Evolutionary conservation across 2,113 vertebrate species (phyloP).

Genomic region (Eulemur macaco): DNA sequence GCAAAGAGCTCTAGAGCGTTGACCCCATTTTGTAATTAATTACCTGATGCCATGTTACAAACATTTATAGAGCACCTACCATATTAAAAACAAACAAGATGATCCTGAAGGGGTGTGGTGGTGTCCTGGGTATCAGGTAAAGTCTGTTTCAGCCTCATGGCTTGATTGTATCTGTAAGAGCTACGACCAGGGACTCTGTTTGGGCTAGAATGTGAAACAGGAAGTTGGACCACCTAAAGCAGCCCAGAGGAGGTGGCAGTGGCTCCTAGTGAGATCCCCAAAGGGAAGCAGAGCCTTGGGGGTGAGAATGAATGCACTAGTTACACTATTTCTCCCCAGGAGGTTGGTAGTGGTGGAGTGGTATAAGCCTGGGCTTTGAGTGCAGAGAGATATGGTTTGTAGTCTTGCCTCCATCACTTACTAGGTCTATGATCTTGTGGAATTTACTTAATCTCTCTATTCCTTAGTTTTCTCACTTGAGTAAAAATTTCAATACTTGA

Average conservation of each 20-base stretch:
- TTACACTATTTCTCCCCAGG: neutral
- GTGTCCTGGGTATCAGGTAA: neutral
- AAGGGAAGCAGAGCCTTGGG: neutral
- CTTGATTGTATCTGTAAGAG: neutral
- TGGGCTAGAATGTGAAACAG: neutral
- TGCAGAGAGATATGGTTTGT: neutral
- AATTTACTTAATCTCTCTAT: neutral
- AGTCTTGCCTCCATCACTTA: neutral
- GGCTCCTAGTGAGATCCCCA: neutral
- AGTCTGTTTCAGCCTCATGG: neutral
- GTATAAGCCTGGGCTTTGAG: neutral
- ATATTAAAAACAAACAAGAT: neutral
- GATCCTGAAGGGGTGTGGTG: neutral
- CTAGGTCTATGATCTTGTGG: neutral
- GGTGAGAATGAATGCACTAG: neutral
- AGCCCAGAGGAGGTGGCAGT: neutral
- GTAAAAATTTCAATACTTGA: neutral
- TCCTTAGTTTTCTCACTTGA: conserved; percentile 12
- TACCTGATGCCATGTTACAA: neutral
- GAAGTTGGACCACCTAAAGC: neutral
- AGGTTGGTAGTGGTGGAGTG: neutral
- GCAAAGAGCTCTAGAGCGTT: neutral
- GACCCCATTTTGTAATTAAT: neutral
- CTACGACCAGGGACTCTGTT: neutral
- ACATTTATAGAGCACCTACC: neutral